These are phyloP conservation scores for Luidia sarsii DNA, from an alignment of 53 echinoderm and acorn worm species.

Conservation along the genomic window DNA sequence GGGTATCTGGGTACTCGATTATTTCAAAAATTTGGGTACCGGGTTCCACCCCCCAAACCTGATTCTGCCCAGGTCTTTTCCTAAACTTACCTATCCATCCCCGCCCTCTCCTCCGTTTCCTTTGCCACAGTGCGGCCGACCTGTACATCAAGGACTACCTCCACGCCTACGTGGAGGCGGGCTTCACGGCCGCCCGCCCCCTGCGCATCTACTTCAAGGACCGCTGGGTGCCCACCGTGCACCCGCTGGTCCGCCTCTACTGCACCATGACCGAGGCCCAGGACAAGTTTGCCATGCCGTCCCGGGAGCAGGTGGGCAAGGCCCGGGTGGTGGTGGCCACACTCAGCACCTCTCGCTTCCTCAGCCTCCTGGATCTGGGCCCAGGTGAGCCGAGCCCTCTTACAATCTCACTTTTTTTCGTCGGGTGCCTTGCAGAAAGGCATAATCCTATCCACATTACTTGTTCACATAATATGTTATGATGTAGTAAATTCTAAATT, in stretches of 20 bases:
- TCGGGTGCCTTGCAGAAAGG: no score
- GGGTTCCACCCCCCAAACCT: no score
- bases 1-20: no score
- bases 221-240: slow-evolving; percentile 95
- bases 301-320: slow-evolving; percentile 86
- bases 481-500: no score
- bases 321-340: slow-evolving; percentile 93
- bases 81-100: no score
- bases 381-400: no score
- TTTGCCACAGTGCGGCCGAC: slow-evolving; percentile 84
- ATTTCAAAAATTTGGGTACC: no score
- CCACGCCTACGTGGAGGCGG: slow-evolving; percentile 81
- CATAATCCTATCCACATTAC: no score
- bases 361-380: slow-evolving; percentile 88
- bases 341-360: slow-evolving; percentile 93
- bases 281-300: slow-evolving; percentile 83
- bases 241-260: slow-evolving; percentile 88
- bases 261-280: slow-evolving; percentile 88
- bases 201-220: slow-evolving; percentile 98
- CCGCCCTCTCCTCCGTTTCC: no score
- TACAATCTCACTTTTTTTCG: no score
- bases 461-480: no score
- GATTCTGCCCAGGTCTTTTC: no score
- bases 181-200: slow-evolving; percentile 74
- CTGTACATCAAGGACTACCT: slow-evolving; percentile 95